Evolutionary conservation across 2,797 vertebrate species (phyloP).

Genomic region (Pseudotriccus pelzelni): DNA sequence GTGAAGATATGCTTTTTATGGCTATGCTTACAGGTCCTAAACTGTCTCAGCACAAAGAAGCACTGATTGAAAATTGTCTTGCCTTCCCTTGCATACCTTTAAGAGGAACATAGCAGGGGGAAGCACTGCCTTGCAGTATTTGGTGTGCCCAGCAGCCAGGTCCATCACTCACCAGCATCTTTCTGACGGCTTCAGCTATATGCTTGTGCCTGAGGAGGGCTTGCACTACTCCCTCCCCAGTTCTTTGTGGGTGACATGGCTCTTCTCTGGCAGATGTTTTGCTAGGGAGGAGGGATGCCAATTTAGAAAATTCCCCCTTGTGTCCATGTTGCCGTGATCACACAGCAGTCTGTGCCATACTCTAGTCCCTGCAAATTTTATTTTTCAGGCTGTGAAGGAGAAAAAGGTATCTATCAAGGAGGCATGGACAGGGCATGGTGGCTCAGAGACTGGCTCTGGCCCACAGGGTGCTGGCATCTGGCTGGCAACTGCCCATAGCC

Average conservation of each 20-base stretch:
- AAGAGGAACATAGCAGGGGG: not conserved
- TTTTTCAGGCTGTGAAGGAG: not conserved
- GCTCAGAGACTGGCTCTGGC: not conserved
- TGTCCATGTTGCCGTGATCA: not conserved
- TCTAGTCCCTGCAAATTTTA: too few relatives aligned
- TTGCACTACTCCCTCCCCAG: not conserved
- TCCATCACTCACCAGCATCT: not conserved
- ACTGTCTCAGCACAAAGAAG: accelerated
- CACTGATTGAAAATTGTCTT: not conserved
- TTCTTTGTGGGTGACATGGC: not conserved
- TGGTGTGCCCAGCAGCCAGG: not conserved
- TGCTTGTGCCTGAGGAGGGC: not conserved
- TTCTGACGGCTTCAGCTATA: not conserved
- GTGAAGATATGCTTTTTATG: accelerated
- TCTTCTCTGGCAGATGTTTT: not conserved
- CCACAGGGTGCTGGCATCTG: accelerated
- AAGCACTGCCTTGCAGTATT: not conserved
- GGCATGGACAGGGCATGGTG: accelerated
- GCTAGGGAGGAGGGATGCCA: not conserved
- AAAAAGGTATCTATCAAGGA: not conserved
- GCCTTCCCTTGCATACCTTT: not conserved
- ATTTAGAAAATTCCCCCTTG: not conserved
- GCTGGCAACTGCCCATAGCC: not conserved
- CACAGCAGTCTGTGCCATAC: not conserved
- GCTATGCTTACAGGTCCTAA: not conserved